Evolutionary conservation across 2,797 vertebrate genomes (phyloP).

Genomic region (Craterocephalus amniculus): DNA sequence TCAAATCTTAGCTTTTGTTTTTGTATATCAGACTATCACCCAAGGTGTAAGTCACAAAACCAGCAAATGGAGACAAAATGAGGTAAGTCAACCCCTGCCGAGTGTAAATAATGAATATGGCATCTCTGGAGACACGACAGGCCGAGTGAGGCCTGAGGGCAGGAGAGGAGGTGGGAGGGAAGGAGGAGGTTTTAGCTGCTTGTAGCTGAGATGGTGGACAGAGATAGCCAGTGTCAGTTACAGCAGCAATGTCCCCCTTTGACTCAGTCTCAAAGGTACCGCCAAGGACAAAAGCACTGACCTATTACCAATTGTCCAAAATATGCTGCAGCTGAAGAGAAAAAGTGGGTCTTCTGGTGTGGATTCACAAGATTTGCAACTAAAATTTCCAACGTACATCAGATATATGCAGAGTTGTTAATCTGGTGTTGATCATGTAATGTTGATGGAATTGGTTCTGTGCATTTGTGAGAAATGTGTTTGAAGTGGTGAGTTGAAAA

Average conservation of each 20-base stretch:
- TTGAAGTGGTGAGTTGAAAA: neutral
- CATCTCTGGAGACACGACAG: constrained; percentile 52
- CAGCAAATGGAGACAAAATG: constrained; percentile 32
- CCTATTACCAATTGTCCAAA: constrained; percentile 45
- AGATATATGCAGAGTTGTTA: neutral
- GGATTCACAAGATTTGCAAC: neutral
- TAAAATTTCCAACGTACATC: neutral
- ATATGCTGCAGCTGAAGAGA: constrained; percentile 1
- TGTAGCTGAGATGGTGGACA: constrained; percentile 64
- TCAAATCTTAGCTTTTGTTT: constrained; percentile 14
- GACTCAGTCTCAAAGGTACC: constrained; percentile 56
- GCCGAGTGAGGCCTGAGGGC: constrained; percentile 31
- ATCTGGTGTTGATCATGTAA: neutral
- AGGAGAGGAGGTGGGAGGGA: constrained; percentile 3
- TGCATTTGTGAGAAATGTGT: neutral
- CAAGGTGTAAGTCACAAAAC: constrained; percentile 25
- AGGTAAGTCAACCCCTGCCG: constrained; percentile 40
- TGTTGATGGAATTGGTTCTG: neutral
- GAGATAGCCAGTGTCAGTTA: constrained; percentile 74
- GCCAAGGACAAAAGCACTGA: constrained; percentile 69
- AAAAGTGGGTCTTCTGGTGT: neutral
- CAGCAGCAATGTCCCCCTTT: constrained; percentile 44
- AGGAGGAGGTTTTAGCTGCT: constrained; percentile 38
- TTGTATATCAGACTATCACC: constrained; percentile 4
- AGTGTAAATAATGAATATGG: constrained; percentile 75